phyloP scores from a whole-genome alignment of 2,113 vertebrate species.

The Neotoma lepida region DNA sequence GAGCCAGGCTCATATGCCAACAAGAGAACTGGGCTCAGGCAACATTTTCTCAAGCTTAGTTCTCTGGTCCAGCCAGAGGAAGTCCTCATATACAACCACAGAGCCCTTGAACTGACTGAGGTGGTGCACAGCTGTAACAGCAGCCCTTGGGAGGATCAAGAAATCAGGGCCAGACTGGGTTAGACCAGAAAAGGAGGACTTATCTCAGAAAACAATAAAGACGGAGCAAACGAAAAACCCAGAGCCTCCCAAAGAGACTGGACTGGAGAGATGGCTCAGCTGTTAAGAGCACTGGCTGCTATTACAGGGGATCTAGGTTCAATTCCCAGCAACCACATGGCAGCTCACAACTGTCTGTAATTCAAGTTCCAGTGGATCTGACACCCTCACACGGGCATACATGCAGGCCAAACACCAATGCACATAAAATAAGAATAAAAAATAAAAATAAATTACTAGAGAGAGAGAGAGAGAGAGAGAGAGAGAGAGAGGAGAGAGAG shows the following conservation, averaged over 20 bases:
- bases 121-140: neutral
- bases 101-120: neutral
- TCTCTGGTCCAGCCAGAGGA: neutral
- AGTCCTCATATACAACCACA: neutral
- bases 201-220: neutral
- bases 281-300: neutral
- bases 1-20: neutral
- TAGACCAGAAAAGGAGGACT: neutral
- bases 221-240: neutral
- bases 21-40: neutral
- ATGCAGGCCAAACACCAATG: neutral
- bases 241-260: neutral
- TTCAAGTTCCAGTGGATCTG: neutral
- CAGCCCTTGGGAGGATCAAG: neutral
- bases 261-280: neutral
- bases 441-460: neutral
- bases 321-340: neutral
- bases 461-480: neutral
- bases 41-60: neutral
- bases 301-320: neutral
- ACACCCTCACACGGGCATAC: neutral
- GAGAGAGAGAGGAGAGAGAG: neutral
- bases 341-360: neutral
- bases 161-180: too few relatives aligned
- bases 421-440: neutral